Evolutionary conservation across 2,888 invertebrate species (phyloP).

Genomic region (Drosophila flavopinicola): DNA sequence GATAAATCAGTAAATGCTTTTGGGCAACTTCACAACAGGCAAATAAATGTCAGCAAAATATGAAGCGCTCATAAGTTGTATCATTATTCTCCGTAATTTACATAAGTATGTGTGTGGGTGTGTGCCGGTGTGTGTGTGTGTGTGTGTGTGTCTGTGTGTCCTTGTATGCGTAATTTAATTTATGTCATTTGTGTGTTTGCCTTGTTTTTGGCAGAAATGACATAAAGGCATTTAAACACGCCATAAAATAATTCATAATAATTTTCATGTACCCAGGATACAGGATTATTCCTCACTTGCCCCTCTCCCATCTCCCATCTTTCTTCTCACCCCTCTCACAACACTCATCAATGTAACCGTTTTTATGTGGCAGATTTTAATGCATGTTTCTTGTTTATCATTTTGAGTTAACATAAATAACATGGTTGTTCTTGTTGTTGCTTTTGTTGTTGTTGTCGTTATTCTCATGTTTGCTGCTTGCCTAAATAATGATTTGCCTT

Average conservation of each 20-base stretch:
- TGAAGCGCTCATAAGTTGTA: conserved; percentile 72
- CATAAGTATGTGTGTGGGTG: conserved; percentile 13
- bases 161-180: conserved; percentile 69
- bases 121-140: conserved; percentile 5
- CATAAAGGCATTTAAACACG: conserved; percentile 83
- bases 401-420: conserved; percentile 56
- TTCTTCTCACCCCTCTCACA: neutral
- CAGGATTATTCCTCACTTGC: conserved; percentile 33
- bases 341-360: conserved; percentile 52
- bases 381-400: conserved; percentile 74
- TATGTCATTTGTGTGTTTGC: conserved; percentile 78
- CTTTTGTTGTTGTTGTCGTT: conserved; percentile 14
- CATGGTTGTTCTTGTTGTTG: conserved; percentile 33
- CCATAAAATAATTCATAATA: conserved; percentile 83
- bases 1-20: conserved; percentile 68
- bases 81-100: conserved; percentile 69
- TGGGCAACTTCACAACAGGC: conserved; percentile 30
- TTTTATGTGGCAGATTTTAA: conserved; percentile 68
- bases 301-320: neutral
- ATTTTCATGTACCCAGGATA: conserved; percentile 72
- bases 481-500: conserved; percentile 27
- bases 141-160: conserved; percentile 21
- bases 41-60: conserved; percentile 70
- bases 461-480: conserved; percentile 14
- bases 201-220: conserved; percentile 74